phyloP scores from a whole-genome alignment of 1,140 invertebrate genomes.

The Nephila pilipes region DNA sequence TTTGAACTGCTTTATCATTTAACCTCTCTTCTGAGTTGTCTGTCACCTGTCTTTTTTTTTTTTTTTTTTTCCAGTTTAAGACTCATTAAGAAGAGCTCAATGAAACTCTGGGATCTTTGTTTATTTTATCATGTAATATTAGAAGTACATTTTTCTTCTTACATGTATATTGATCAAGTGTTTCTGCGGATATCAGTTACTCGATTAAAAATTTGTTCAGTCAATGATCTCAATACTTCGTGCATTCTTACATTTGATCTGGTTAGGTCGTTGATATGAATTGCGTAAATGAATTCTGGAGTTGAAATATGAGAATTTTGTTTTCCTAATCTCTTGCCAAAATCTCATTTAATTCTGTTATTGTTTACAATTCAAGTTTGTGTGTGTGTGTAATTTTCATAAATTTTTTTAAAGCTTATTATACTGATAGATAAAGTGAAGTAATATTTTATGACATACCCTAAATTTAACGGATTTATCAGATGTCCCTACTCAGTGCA shows the following conservation, averaged over 20 bases:
- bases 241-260: neutral
- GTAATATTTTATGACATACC: too few relatives aligned
- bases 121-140: neutral
- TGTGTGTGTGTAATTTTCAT: too few relatives aligned
- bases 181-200: neutral
- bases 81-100: neutral
- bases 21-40: slow-evolving; percentile 71
- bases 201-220: neutral
- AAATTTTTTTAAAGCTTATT: too few relatives aligned
- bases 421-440: too few relatives aligned
- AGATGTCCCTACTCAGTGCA: too few relatives aligned
- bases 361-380: neutral
- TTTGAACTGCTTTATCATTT: slow-evolving; percentile 51
- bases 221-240: neutral
- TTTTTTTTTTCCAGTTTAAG: neutral
- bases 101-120: neutral
- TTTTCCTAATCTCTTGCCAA: neutral
- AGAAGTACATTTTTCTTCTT: neutral
- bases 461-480: too few relatives aligned
- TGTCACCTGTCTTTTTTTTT: slow-evolving; percentile 36
- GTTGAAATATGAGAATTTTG: neutral
- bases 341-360: neutral
- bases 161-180: neutral
- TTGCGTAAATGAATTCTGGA: neutral
- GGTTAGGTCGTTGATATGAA: neutral